Evolutionary conservation across 2,113 vertebrate genomes (phyloP).

Genomic region (Limanda limanda): DNA sequence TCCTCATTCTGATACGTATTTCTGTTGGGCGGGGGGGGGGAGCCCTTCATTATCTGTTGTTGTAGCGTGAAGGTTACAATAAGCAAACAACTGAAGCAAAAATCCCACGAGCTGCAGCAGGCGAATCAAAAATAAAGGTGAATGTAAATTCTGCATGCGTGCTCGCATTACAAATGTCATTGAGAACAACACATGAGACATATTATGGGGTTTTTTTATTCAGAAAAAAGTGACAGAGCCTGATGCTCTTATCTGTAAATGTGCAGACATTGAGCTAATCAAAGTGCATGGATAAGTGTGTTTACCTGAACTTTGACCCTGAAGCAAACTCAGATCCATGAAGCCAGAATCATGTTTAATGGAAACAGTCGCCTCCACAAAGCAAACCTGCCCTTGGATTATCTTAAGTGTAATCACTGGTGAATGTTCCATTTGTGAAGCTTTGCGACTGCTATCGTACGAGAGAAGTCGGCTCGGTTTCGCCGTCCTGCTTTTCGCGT

Average conservation of each 20-base stretch:
- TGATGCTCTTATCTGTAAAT: too few relatives aligned
- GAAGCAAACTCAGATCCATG: not conserved
- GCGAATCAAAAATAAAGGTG: not conserved
- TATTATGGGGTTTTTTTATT: not conserved
- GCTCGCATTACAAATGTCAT: not conserved
- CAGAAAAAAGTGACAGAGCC: not conserved
- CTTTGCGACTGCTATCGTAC: slow-evolving; percentile 3
- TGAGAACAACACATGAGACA: not conserved
- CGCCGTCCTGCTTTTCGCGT: slow-evolving; percentile 7
- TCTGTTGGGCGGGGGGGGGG: not conserved
- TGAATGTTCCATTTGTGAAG: slow-evolving; percentile 16
- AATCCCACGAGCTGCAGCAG: too few relatives aligned
- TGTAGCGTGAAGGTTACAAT: not conserved
- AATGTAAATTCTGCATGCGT: not conserved
- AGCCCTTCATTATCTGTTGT: not conserved
- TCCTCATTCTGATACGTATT: not conserved
- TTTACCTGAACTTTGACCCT: slow-evolving; percentile 14
- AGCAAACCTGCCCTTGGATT: not conserved
- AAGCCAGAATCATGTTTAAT: not conserved
- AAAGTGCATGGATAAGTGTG: not conserved
- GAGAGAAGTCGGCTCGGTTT: slow-evolving; percentile 22
- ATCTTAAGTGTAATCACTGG: not conserved
- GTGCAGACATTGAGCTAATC: too few relatives aligned
- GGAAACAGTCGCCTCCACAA: not conserved
- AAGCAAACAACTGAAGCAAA: not conserved